Evolutionary conservation across 2,797 vertebrate genomes (phyloP), one percentile per base, ranked within the genome.

Genomic region (Aulostomus chinensis): DNA sequence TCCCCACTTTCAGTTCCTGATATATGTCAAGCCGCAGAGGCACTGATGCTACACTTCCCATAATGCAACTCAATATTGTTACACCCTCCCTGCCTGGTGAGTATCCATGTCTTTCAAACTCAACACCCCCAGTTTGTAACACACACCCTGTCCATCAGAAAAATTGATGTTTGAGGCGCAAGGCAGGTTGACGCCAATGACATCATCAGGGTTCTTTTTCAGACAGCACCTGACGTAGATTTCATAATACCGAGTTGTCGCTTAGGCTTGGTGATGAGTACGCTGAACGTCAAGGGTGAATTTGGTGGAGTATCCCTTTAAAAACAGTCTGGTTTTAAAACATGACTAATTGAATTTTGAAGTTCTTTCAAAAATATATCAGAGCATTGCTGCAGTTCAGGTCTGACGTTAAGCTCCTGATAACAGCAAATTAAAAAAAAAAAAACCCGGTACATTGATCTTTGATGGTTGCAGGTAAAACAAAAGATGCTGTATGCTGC

Each of bases 401-500:
- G 31, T n/a, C 10, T 45, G 10, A 29, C 9, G 25, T 47, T n/a
- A n/a, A n/a, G n/a, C n/a, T n/a, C n/a, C 11, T 25, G 24, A 9
- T 8, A 25, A 9, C 9, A 5, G 32, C 8, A 16, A n/a, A 15
- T 10, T 5, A 28, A 14, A 15, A 38, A 6, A 8, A 0, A 3
- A 6, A 21, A 1, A 9, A 16, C 12, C n/a, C 35, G n/a, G n/a
- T n/a, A n/a, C n/a, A n/a, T n/a, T n/a, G n/a, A 24, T 18, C 3
- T 30, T 8, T 25, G 24, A 25, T 31, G 49, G 12, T 14, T 21
- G 0, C 83, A 99, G 97, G 95, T 98, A 29, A 94, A 97, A 86
- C 95, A 96, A 65, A 99, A 99, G 91, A 99, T 99, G 97, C 59
- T 98, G 14, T 99, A 99, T 0, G 96, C 97, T 0, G 97, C 96